Conservation (phyloP, 2,113 vertebrate species). For the Zingel zingel region DNA sequence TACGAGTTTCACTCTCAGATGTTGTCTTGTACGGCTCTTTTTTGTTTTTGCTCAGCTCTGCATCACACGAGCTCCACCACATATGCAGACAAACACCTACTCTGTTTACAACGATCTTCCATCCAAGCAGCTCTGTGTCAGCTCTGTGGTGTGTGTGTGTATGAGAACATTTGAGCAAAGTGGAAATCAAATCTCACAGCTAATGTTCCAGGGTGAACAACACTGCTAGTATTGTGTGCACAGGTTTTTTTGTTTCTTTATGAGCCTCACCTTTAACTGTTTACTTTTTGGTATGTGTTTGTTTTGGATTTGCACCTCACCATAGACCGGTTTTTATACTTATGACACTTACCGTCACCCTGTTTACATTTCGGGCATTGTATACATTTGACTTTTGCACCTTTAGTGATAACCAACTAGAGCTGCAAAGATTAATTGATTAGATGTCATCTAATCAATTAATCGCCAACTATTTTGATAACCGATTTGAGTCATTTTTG, state of each 20-base stretch:
- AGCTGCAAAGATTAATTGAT: no score
- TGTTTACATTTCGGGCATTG: neutral
- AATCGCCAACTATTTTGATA: no score
- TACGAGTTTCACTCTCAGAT: constrained; percentile 38
- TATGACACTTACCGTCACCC: neutral
- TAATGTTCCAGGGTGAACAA: constrained; percentile 2
- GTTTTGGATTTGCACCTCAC: neutral
- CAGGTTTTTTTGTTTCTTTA: neutral
- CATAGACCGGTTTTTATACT: no score
- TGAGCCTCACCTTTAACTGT: neutral
- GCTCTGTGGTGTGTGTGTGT: neutral
- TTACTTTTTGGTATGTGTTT: neutral
- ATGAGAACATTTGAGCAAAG: constrained; percentile 32
- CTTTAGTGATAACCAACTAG: neutral
- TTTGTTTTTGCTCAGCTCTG: constrained; percentile 37
- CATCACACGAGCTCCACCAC: constrained; percentile 6
- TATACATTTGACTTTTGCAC: neutral
- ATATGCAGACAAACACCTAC: constrained; percentile 40
- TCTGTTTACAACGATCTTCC: constrained; percentile 31
- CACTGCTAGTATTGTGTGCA: neutral
- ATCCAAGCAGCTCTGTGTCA: constrained; percentile 19
- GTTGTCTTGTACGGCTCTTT: neutral
- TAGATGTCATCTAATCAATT: no score
- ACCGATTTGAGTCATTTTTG: no score
- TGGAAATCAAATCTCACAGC: constrained; percentile 32